Percentiles rank a stretch among this genome's conserved stretches.
Conservation (phyloP, 2,113 vertebrate species). For the Brachionichthys hirsutus region DNA sequence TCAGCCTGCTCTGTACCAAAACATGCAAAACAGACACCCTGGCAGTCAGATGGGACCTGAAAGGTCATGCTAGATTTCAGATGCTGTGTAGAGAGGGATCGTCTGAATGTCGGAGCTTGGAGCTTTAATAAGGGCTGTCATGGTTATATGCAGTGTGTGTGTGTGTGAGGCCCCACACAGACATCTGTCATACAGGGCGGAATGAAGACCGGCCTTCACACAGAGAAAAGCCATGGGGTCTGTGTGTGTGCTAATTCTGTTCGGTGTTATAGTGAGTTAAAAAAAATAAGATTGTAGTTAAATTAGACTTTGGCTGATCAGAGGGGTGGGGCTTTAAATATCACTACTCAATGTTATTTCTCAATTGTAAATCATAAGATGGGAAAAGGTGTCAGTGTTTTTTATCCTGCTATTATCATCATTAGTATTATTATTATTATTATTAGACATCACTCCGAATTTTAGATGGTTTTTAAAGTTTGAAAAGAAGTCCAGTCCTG, state of each 20-base stretch:
- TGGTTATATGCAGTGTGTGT: constrained; percentile 31
- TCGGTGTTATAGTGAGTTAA: constrained; percentile 26
- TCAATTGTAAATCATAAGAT: not conserved
- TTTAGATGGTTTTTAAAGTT: too few relatives aligned
- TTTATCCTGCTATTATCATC: too few relatives aligned
- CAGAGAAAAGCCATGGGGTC: constrained; percentile 16
- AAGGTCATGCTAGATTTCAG: constrained; percentile 71
- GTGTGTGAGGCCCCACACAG: constrained; percentile 32
- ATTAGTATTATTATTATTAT: too few relatives aligned
- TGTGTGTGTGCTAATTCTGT: constrained; percentile 44
- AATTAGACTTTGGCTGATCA: constrained; percentile 30
- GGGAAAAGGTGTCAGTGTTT: too few relatives aligned
- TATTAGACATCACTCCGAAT: too few relatives aligned
- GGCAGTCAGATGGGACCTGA: constrained; percentile 57
- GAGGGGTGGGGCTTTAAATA: constrained; percentile 29
- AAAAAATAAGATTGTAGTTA: constrained; percentile 21
- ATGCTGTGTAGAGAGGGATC: constrained; percentile 50
- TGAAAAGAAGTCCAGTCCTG: too few relatives aligned
- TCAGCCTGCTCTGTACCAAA: constrained; percentile 58
- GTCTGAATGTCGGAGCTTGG: constrained; percentile 34
- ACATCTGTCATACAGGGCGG: constrained; percentile 37
- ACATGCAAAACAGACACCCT: constrained; percentile 63
- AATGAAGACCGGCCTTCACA: constrained; percentile 43
- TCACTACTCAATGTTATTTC: constrained; percentile 23
- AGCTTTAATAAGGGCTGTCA: constrained; percentile 54